These are phyloP conservation scores for Hirtodrosophila cameraria DNA, from an alignment of 2,888 invertebrate genomes.

Conservation along the genomic window DNA sequence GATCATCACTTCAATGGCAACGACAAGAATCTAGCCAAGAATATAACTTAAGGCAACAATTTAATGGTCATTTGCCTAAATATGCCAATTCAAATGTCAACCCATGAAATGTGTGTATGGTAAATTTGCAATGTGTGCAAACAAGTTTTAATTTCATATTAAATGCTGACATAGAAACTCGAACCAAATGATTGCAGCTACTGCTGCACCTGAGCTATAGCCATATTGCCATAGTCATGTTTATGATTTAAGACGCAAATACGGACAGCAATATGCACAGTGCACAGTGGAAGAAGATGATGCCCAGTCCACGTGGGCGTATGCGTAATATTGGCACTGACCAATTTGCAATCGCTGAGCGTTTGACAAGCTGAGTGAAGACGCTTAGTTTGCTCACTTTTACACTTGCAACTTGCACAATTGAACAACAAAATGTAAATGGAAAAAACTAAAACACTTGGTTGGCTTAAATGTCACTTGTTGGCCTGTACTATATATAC, in stretches of 20 bases:
- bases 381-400: slow-evolving; percentile 17
- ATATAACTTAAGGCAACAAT: slow-evolving; percentile 40
- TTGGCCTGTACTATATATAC: slow-evolving; percentile 31
- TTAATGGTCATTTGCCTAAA: slow-evolving; percentile 73
- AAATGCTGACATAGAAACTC: slow-evolving; percentile 59
- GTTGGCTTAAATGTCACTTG: slow-evolving; percentile 67
- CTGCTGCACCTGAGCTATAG: slow-evolving; percentile 22
- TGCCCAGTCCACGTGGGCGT: slow-evolving; percentile 58
- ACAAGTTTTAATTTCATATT: slow-evolving; percentile 69
- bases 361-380: not conserved
- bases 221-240: slow-evolving; percentile 31
- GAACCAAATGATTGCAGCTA: slow-evolving; percentile 44
- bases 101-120: slow-evolving; percentile 63
- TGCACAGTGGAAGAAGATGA: not conserved
- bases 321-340: slow-evolving; percentile 61
- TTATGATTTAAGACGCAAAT: slow-evolving; percentile 66
- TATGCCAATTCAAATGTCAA: slow-evolving; percentile 73
- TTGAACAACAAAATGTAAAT: slow-evolving; percentile 44
- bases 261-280: slow-evolving; percentile 31
- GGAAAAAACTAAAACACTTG: slow-evolving; percentile 26
- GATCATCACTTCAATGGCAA: slow-evolving; percentile 41
- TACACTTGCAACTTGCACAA: slow-evolving; percentile 66
- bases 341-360: slow-evolving; percentile 23
- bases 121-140: slow-evolving; percentile 45
- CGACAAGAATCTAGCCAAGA: slow-evolving; percentile 29